Evolutionary conservation across 2,888 invertebrate genomes (phyloP), one percentile per base, ranked within the genome.

Genomic region (Siphlonurus alternatus): DNA sequence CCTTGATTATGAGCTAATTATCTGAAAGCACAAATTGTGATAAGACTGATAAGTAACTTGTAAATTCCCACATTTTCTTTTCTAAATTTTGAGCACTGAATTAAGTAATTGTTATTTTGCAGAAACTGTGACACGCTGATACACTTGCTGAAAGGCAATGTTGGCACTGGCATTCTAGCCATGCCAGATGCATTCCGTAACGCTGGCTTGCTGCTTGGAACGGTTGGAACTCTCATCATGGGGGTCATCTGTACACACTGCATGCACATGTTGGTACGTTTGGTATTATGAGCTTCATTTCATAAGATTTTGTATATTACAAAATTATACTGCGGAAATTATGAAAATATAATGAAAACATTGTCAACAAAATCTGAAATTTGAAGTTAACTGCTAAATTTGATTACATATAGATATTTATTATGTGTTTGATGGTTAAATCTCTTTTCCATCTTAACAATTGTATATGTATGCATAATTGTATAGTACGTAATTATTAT

Each of bases 111-210:
- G 1, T 56, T 1, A 1, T 56, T 38, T 70, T 70, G 19, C 71
- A 81, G 81, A 64, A 80, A 80, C 70, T 72, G 76, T 67, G 78
- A 80, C 67, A 79, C 80, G 2, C 74, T 83, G 74, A 80, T 85
- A 72, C 83, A 85, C 73, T 73, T 86, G 65, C 74, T 86, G 61
- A 86, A 86, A 73, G 85, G 83, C 1, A 84, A 83, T 73, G 77
- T 84, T 65, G 96, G 96, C 5, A 96, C 97, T 0, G 98, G 98
- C 2, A 94, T 98, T 69, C 78, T 98, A 69, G 97, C 98, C 5
- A 93, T 99, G 90, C 97, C 98, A 2, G 87, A 93, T 77, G 95
- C 94, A 19, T 90, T 95, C 73, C 86, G 88, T 74, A 90, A 95
- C 78, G 87, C 94, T 64, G 96, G 96, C 15, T 79, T 95, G 65